These are phyloP conservation scores for Microcebus griseorufus DNA, from an alignment of 2,113 vertebrate species.

Conservation along the genomic window DNA sequence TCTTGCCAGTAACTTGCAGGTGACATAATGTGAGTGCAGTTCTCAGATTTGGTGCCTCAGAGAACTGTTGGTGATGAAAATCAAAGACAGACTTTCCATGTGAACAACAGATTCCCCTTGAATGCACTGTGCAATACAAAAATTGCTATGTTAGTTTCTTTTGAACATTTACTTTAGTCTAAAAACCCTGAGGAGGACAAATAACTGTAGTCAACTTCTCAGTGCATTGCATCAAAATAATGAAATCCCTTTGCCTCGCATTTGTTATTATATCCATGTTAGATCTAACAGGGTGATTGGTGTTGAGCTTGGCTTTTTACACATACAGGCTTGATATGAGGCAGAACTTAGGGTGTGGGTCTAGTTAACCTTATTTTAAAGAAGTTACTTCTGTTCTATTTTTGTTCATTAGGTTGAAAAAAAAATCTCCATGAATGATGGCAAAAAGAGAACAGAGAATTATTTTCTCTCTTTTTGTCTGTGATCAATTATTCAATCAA, in stretches of 20 bases:
- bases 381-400: background rate
- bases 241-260: background rate
- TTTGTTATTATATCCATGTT: background rate
- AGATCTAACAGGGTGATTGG: background rate
- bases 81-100: background rate
- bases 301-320: background rate
- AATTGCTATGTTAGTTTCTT: background rate
- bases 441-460: background rate
- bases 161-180: background rate
- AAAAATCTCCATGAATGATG: background rate
- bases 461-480: background rate
- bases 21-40: background rate
- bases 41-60: background rate
- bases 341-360: background rate
- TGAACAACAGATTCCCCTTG: background rate
- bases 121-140: background rate
- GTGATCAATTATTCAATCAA: background rate
- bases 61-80: background rate
- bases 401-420: background rate
- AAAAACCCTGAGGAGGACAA: background rate
- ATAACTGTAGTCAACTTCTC: background rate
- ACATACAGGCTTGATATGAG: background rate
- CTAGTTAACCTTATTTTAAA: constrained; percentile 36
- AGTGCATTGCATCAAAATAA: background rate
- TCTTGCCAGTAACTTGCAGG: background rate